These are phyloP conservation scores for Burhinus oedicnemus DNA, from an alignment of 2,113 vertebrate species.

Conservation along the genomic window DNA sequence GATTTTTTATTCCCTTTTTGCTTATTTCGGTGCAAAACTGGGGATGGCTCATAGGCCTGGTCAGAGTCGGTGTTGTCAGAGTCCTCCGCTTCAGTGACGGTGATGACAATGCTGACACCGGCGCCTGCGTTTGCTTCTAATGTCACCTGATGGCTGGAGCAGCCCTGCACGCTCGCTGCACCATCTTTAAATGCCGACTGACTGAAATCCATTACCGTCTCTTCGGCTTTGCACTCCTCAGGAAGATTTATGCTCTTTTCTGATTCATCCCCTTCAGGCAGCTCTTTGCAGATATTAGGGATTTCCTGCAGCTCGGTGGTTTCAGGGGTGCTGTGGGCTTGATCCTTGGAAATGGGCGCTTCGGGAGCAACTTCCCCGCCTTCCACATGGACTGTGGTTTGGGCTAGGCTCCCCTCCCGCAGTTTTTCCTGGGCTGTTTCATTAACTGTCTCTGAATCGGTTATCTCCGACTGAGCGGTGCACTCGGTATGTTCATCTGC, in stretches of 20 bases:
- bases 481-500: neutral
- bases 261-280: neutral
- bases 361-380: neutral
- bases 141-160: neutral
- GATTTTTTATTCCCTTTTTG: conserved; percentile 67
- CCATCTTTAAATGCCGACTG: conserved; percentile 3
- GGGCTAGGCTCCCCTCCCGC: conserved; percentile 9
- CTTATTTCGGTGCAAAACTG: conserved; percentile 68
- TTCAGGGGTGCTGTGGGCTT: neutral
- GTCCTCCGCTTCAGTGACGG: conserved; percentile 77
- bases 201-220: neutral
- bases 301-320: conserved; percentile 8
- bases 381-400: neutral
- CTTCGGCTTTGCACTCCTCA: neutral
- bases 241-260: neutral
- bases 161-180: neutral
- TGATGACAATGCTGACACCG: conserved; percentile 72
- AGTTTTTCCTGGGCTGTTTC: conserved; percentile 33
- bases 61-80: conserved; percentile 70
- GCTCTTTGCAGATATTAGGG: neutral
- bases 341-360: neutral
- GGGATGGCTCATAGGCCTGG: conserved; percentile 67
- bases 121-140: neutral
- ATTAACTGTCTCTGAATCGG: neutral
- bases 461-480: neutral